A percentile compares a stretch with the other conserved stretches of the same genome.
phyloP scores from a whole-genome alignment of 2,113 vertebrate species.

The Lates calcarifer region DNA sequence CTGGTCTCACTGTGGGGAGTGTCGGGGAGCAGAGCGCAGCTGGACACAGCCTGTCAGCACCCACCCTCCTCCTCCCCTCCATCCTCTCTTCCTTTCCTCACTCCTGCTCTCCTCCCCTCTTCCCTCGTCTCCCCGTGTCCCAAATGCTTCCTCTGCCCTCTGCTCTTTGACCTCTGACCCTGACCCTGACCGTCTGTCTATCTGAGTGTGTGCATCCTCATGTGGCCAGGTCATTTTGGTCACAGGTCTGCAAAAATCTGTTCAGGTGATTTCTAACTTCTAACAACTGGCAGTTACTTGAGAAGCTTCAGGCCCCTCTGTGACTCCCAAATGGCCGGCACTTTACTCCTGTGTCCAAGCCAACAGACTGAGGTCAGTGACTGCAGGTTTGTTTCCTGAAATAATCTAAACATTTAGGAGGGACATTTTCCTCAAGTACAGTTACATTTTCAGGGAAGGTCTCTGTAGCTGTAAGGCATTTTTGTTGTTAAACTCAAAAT shows the following conservation, averaged over 20 bases:
- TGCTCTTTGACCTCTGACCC: slow-evolving; percentile 75
- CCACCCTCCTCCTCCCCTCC: slow-evolving; percentile 35
- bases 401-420: slow-evolving; percentile 14
- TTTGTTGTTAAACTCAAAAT: background rate
- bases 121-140: slow-evolving; percentile 53
- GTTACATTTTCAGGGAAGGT: background rate
- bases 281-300: slow-evolving; percentile 37
- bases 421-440: background rate
- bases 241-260: slow-evolving; percentile 22
- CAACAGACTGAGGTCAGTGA: slow-evolving; percentile 29
- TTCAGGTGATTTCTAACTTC: slow-evolving; percentile 31
- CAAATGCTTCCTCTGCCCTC: slow-evolving; percentile 77
- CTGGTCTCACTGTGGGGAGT: slow-evolving; percentile 51
- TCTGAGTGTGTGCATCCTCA: slow-evolving; percentile 36
- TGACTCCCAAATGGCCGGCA: slow-evolving; percentile 39
- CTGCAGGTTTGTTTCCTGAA: slow-evolving; percentile 7
- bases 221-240: slow-evolving; percentile 49
- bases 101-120: slow-evolving; percentile 36
- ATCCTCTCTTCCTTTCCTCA: slow-evolving; percentile 54
- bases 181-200: slow-evolving; percentile 63
- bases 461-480: background rate
- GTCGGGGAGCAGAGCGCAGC: slow-evolving; percentile 69
- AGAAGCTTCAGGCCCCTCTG: slow-evolving; percentile 22
- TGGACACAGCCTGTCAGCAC: slow-evolving; percentile 77
- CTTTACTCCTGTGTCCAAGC: slow-evolving; percentile 21